Evolutionary conservation across 2,797 vertebrate genomes (phyloP).

Genomic region (Numenius phaeopus): DNA sequence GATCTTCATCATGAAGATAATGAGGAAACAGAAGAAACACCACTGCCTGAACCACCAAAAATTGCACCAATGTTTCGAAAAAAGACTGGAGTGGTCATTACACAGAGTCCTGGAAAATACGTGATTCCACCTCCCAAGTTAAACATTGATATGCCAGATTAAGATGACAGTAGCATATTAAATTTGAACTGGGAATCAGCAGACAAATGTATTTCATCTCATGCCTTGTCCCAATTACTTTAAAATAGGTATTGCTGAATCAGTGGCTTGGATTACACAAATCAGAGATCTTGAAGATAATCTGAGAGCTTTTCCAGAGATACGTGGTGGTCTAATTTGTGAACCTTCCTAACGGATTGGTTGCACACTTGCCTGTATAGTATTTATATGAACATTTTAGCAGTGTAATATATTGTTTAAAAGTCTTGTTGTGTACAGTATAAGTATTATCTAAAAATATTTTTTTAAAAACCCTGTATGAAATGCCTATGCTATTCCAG

Average conservation of each 20-base stretch:
- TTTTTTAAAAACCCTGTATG: slow-evolving; percentile 81
- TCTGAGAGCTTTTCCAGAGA: slow-evolving; percentile 37
- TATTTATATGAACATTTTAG: slow-evolving; percentile 85
- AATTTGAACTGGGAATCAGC: slow-evolving; percentile 53
- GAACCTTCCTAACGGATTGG: slow-evolving; percentile 62
- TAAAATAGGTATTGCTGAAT: slow-evolving; percentile 57
- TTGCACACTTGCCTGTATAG: slow-evolving; percentile 79
- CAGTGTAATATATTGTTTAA: slow-evolving; percentile 82
- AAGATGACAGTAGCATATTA: slow-evolving; percentile 49
- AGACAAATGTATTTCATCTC: slow-evolving; percentile 72
- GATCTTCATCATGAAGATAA: slow-evolving; percentile 95
- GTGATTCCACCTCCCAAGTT: slow-evolving; percentile 94
- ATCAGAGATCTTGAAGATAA: slow-evolving; percentile 30
- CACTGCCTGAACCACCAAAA: slow-evolving; percentile 91
- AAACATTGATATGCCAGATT: slow-evolving; percentile 98
- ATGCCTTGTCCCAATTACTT: slow-evolving; percentile 70
- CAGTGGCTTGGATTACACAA: slow-evolving; percentile 39
- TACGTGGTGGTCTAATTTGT: background rate
- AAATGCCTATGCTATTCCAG: slow-evolving; percentile 50
- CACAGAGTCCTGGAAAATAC: slow-evolving; percentile 96
- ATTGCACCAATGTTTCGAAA: slow-evolving; percentile 97
- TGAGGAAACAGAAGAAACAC: slow-evolving; percentile 90
- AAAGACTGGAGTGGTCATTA: slow-evolving; percentile 96
- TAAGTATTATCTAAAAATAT: slow-evolving; percentile 82
- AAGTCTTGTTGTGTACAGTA: slow-evolving; percentile 73